Percentiles rank a stretch among this genome's conserved stretches.
phyloP scores from a whole-genome alignment of 2,113 vertebrate species.

The Hypanus sabinus region DNA sequence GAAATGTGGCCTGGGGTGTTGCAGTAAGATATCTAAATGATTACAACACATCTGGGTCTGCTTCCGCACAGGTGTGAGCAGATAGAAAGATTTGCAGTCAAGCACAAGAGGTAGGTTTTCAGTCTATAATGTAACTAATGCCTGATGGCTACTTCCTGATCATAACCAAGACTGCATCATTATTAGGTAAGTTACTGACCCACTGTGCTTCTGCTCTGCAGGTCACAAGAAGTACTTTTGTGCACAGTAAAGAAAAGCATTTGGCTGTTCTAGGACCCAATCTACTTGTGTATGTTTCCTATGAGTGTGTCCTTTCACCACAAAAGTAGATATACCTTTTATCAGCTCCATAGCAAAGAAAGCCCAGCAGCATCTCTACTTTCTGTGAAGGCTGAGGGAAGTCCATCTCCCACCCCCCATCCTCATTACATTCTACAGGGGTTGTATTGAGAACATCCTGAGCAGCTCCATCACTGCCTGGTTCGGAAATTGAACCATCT shows the following conservation, averaged over 20 bases:
- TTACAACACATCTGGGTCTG: background rate
- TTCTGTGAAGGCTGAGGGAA: no score
- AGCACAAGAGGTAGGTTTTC: background rate
- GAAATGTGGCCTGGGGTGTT: background rate
- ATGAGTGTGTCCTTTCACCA: background rate
- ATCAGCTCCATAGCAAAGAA: no score
- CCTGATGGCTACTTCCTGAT: background rate
- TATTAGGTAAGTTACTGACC: background rate
- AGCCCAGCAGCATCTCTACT: no score
- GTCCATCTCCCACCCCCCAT: no score
- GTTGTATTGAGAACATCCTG: no score
- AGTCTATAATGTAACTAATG: background rate
- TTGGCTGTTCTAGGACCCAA: background rate
- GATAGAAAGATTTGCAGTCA: background rate
- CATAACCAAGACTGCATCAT: background rate
- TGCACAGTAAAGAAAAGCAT: background rate
- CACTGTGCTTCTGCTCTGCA: background rate
- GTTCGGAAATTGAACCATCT: no score
- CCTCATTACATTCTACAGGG: no score
- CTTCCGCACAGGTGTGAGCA: background rate
- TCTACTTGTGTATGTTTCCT: background rate
- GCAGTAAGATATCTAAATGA: slow-evolving; percentile 19
- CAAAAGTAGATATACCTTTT: background rate
- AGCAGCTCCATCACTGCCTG: no score
- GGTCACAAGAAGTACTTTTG: background rate